Evolutionary conservation across 2,797 vertebrate genomes (phyloP).

Genomic region (Gymnoscopelus microlampas): DNA sequence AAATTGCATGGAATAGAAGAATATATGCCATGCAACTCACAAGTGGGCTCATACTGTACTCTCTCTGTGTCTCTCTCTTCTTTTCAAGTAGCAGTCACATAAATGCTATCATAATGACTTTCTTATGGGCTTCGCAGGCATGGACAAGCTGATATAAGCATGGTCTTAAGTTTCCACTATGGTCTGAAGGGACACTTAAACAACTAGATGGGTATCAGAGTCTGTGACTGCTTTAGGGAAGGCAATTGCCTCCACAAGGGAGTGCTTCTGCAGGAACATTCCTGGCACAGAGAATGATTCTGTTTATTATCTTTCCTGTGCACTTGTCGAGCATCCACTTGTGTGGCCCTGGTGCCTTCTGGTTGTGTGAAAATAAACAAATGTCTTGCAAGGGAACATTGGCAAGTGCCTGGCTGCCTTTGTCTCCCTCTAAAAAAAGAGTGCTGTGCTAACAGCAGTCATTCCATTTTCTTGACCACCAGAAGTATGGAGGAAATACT

Average conservation of each 20-base stretch:
- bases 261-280: slow-evolving; percentile 24
- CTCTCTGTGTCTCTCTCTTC: no score
- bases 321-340: slow-evolving; percentile 55
- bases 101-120: no score
- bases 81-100: no score
- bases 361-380: slow-evolving; percentile 61
- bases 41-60: no score
- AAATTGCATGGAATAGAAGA: no score
- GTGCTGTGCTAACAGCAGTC: slow-evolving; percentile 3
- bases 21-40: no score
- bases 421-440: slow-evolving; percentile 40
- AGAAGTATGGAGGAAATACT: neutral
- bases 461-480: neutral
- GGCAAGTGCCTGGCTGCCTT: slow-evolving; percentile 22
- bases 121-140: no score
- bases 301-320: slow-evolving; percentile 58
- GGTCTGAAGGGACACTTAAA: slow-evolving; percentile 3
- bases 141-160: no score
- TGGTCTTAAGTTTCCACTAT: neutral
- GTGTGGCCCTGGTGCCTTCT: slow-evolving; percentile 50
- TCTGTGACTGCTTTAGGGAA: neutral
- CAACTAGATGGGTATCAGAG: neutral
- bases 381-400: slow-evolving; percentile 40
- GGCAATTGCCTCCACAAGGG: neutral
- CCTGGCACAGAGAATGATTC: slow-evolving; percentile 12